Conservation (phyloP, 2,888 invertebrate genomes). For the Caradrina clavipalpis region DNA sequence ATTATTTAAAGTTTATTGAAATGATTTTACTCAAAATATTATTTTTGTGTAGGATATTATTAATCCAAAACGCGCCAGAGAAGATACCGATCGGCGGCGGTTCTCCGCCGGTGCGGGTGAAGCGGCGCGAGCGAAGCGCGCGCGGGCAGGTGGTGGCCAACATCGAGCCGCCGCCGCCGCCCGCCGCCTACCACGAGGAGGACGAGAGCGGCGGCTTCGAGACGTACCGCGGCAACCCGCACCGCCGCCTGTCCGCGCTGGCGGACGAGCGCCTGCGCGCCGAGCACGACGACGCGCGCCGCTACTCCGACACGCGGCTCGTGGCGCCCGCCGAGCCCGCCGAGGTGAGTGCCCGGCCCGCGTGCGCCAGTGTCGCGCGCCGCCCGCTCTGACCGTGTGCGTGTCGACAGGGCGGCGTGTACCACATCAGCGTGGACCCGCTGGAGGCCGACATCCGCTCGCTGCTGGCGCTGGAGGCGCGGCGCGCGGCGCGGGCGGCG, state of each 20-base stretch:
- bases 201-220: constrained; percentile 90
- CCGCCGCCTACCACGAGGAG: constrained; percentile 85
- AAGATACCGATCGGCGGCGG: constrained; percentile 93
- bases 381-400: constrained; percentile 53
- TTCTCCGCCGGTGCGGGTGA: constrained; percentile 88
- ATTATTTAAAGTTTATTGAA: neutral
- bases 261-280: constrained; percentile 63
- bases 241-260: constrained; percentile 79
- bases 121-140: constrained; percentile 88
- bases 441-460: constrained; percentile 85
- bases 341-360: constrained; percentile 46
- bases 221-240: constrained; percentile 85
- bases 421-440: constrained; percentile 88
- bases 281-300: constrained; percentile 61
- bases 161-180: constrained; percentile 89
- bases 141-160: constrained; percentile 91
- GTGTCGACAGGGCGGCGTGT: constrained; percentile 78
- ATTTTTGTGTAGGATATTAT: constrained; percentile 93
- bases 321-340: constrained; percentile 53
- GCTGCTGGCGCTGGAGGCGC: constrained; percentile 88
- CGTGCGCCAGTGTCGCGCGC: constrained; percentile 22
- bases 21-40: neutral
- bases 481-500: constrained; percentile 86
- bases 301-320: constrained; percentile 65
- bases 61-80: constrained; percentile 98